These are phyloP conservation scores for Epirrhoe tristata DNA, from an alignment of 2,888 invertebrate genomes.

Conservation along the genomic window DNA sequence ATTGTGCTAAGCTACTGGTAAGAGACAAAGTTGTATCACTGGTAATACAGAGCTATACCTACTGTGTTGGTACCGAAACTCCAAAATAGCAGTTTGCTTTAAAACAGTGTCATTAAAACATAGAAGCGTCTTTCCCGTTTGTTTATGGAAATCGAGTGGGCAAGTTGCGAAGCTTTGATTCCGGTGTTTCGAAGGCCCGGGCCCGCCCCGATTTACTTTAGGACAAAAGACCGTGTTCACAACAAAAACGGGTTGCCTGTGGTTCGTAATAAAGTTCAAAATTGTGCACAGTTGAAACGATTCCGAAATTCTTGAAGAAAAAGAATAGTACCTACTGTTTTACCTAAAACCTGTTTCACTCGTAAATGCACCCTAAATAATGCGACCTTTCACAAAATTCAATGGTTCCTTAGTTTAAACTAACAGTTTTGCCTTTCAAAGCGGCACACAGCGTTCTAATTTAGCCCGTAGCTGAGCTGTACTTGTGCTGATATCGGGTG, in stretches of 20 bases:
- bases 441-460: constrained; percentile 44
- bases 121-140: constrained; percentile 77
- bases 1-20: not conserved
- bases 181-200: constrained; percentile 56
- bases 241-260: not conserved
- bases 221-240: constrained; percentile 42
- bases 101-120: constrained; percentile 79
- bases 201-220: constrained; percentile 74
- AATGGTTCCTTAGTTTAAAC: constrained; percentile 65
- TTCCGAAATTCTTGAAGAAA: not conserved
- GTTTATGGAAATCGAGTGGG: constrained; percentile 82
- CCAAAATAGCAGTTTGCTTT: constrained; percentile 57
- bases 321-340: not conserved
- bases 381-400: constrained; percentile 71
- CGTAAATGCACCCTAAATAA: constrained; percentile 49
- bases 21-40: not conserved
- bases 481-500: constrained; percentile 54
- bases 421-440: constrained; percentile 64
- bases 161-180: constrained; percentile 80
- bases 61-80: constrained; percentile 27
- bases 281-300: not conserved
- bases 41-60: not conserved
- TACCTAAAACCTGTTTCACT: constrained; percentile 1
- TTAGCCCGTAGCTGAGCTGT: constrained; percentile 43
- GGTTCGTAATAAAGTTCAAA: not conserved